Evolutionary conservation across 2,888 invertebrate genomes (phyloP).

Genomic region (Catocala nupta): DNA sequence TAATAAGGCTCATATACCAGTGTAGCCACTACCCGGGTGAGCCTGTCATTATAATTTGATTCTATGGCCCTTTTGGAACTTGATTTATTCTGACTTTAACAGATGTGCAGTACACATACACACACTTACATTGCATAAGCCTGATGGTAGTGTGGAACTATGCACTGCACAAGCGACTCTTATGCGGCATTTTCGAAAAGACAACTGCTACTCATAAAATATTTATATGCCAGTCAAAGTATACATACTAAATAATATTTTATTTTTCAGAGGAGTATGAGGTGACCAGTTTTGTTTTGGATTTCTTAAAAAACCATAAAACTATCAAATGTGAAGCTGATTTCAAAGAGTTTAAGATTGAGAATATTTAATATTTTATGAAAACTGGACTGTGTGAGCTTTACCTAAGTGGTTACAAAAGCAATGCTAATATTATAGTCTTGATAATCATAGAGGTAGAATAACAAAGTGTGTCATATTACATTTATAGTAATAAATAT

Average conservation of each 20-base stretch:
- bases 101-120: too few species aligned
- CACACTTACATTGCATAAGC: too few species aligned
- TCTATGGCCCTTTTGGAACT: too few species aligned
- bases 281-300: slow-evolving; percentile 82
- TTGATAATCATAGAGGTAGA: not conserved
- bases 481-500: not conserved
- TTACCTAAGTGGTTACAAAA: slow-evolving; percentile 1
- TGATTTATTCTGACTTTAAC: too few species aligned
- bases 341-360: slow-evolving; percentile 75
- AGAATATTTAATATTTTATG: slow-evolving; percentile 61
- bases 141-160: too few species aligned
- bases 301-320: slow-evolving; percentile 83
- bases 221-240: too few species aligned
- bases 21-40: slow-evolving; percentile 87
- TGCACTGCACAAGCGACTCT: too few species aligned
- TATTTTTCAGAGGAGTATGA: slow-evolving; percentile 84
- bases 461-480: not conserved
- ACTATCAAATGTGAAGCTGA: slow-evolving; percentile 85
- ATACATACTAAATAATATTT: slow-evolving; percentile 1
- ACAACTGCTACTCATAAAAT: too few species aligned
- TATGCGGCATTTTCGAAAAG: too few species aligned
- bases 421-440: not conserved
- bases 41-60: slow-evolving; percentile 31
- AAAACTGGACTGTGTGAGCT: not conserved
- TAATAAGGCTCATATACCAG: slow-evolving; percentile 87